Percentiles rank a stretch among this genome's conserved stretches.
Evolutionary conservation across 1,140 invertebrate species (phyloP).

Genomic region (Leptoteleia sp.): DNA sequence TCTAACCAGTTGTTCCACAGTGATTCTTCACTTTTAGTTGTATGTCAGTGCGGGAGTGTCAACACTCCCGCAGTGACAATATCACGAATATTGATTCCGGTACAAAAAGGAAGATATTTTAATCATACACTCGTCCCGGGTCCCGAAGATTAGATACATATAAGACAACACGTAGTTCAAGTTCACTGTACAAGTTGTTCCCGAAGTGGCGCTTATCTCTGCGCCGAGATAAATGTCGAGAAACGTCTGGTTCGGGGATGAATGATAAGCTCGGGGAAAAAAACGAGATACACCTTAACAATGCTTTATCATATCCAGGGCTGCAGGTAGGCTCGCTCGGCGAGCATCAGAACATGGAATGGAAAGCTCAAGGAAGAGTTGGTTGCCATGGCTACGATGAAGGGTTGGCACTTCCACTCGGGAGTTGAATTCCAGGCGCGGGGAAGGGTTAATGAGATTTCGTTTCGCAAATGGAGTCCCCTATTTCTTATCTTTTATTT

Average conservation of each 20-base stretch:
- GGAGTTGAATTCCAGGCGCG: constrained; percentile 62
- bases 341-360: constrained; percentile 69
- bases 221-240: constrained; percentile 24
- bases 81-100: too few relatives aligned
- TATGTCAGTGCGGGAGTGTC: too few relatives aligned
- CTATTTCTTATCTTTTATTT: constrained; percentile 64
- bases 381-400: constrained; percentile 76
- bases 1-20: too few relatives aligned
- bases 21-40: too few relatives aligned
- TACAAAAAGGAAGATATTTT: background rate
- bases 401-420: constrained; percentile 73
- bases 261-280: constrained; percentile 53
- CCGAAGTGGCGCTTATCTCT: constrained; percentile 17
- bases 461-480: constrained; percentile 68
- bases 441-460: constrained; percentile 81
- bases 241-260: constrained; percentile 31
- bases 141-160: background rate
- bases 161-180: constrained; percentile 16
- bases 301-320: constrained; percentile 48
- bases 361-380: constrained; percentile 74
- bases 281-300: constrained; percentile 41
- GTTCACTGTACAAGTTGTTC: constrained; percentile 22
- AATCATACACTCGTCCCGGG: background rate
- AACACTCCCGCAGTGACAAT: too few relatives aligned
- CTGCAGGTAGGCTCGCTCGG: constrained; percentile 65